Conservation (phyloP, 2,113 vertebrate genomes). For the Cyprinus carpio region DNA sequence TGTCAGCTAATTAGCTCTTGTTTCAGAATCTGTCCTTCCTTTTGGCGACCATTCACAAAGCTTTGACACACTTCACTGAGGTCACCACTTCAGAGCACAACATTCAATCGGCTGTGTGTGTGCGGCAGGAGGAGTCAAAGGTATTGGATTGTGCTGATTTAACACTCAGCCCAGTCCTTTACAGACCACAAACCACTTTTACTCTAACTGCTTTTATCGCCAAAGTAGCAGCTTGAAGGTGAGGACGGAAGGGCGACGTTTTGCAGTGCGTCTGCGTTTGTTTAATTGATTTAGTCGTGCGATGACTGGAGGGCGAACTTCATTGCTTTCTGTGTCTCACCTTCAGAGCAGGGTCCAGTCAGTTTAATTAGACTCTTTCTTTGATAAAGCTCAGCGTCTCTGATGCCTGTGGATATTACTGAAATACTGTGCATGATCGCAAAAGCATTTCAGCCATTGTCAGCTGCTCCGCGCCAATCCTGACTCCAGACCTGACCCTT, state of each 20-base stretch:
- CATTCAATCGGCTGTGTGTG: not conserved
- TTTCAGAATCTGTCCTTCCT: conserved; percentile 18
- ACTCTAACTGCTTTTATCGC: conserved; percentile 24
- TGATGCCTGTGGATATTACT: conserved; percentile 12
- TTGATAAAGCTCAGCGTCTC: conserved; percentile 29
- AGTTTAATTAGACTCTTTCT: conserved; percentile 44
- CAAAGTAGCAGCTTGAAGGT: conserved; percentile 20
- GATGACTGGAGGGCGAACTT: conserved; percentile 13
- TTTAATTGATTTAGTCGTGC: conserved; percentile 32
- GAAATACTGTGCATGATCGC: conserved; percentile 9
- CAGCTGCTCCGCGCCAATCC: not conserved
- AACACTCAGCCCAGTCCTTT: conserved; percentile 26
- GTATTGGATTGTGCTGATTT: conserved; percentile 40
- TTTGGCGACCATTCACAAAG: conserved; percentile 2
- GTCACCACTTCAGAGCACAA: conserved; percentile 9
- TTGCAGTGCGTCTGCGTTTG: conserved; percentile 4
- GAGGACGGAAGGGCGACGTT: conserved; percentile 10
- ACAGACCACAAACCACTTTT: conserved; percentile 37
- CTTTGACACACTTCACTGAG: conserved; percentile 12
- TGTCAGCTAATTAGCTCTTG: not conserved
- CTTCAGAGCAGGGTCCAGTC: conserved; percentile 11
- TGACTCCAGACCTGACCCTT: too few relatives aligned
- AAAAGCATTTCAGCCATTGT: not conserved
- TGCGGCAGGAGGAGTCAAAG: conserved; percentile 16
- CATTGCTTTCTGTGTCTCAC: conserved; percentile 37